A percentile compares a stretch with the other conserved stretches of the same genome.
Evolutionary conservation across 1,140 invertebrate species (phyloP).

Genomic region (Drosophila funebris): DNA sequence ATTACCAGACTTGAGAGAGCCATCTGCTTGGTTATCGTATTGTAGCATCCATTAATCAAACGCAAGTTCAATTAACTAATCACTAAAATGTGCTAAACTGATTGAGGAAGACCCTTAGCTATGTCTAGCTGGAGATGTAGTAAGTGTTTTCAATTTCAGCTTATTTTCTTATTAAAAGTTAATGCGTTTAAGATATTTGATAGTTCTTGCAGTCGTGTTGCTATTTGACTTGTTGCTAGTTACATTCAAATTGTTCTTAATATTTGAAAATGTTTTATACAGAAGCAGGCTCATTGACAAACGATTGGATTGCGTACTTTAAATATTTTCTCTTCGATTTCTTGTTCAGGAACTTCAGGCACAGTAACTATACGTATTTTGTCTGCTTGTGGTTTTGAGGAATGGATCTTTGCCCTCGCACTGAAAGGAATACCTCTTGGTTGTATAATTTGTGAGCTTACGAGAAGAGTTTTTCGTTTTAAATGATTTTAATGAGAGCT

Average conservation of each 20-base stretch:
- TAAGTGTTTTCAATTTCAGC: neutral
- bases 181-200: slow-evolving; percentile 1
- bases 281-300: neutral
- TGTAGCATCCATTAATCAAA: slow-evolving; percentile 35
- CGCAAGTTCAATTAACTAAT: slow-evolving; percentile 37
- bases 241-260: neutral
- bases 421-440: neutral
- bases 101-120: neutral
- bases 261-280: neutral
- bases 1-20: neutral
- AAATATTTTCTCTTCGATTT: slow-evolving; percentile 5
- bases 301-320: neutral
- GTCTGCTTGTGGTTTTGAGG: neutral
- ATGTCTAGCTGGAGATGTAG: neutral
- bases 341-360: neutral
- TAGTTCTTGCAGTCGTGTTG: neutral
- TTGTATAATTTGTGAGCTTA: neutral
- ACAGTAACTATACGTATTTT: neutral
- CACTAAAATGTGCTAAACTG: slow-evolving; percentile 32
- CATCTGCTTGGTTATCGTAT: slow-evolving; percentile 16
- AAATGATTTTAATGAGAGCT: neutral
- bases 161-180: neutral
- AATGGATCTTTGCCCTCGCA: no score
- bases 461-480: neutral
- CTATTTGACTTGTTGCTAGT: neutral